phyloP scores from a whole-genome alignment of 53 echinoderm and acorn worm species.

The Patiria pectinifera region DNA sequence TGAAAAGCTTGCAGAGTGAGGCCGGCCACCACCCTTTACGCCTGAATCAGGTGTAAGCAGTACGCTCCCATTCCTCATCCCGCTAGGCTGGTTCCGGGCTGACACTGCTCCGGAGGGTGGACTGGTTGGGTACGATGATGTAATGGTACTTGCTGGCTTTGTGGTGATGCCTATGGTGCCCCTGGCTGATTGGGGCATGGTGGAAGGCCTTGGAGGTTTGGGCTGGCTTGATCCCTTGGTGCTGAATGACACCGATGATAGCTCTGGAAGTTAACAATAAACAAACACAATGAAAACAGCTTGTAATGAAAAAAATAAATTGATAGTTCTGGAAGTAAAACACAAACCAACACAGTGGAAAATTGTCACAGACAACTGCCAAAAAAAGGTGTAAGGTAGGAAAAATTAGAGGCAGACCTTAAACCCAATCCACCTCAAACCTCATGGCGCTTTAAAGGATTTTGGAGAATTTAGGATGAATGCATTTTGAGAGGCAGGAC shows the following conservation, averaged over 20 bases:
- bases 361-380: no score
- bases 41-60: neutral
- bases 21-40: neutral
- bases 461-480: no score
- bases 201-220: conserved; percentile 25
- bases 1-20: conserved; percentile 34
- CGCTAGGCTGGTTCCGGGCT: conserved; percentile 15
- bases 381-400: no score
- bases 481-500: no score
- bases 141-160: neutral
- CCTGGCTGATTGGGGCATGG: conserved; percentile 60
- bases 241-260: conserved; percentile 37
- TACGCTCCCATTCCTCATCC: conserved; percentile 5
- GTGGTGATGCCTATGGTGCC: conserved; percentile 38
- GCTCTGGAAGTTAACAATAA: neutral
- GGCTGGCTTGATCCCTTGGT: conserved; percentile 19
- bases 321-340: no score
- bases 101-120: neutral
- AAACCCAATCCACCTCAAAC: no score
- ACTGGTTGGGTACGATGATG: neutral
- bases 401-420: no score
- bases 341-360: no score
- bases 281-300: no score
- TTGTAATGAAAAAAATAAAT: neutral
- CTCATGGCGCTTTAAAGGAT: no score